Base-by-base conservation (phyloP, 2,888 invertebrate genomes). In the Pseudeuparius sepicola region DNA sequence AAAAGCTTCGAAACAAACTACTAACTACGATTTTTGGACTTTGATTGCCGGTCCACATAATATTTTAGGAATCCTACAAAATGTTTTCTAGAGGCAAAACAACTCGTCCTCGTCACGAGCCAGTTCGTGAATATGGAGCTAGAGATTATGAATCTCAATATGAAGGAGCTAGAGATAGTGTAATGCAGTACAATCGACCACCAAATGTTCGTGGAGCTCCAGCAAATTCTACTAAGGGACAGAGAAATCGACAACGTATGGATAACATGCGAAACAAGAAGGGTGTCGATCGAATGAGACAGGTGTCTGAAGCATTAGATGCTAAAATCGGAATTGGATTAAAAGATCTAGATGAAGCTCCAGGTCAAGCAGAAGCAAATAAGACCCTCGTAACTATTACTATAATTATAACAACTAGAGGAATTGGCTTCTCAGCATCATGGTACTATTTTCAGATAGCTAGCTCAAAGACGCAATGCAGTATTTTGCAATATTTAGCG, bases 291-390 rank as follows among this genome's bases (percentile, higher is more conserved):
- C 7, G 9, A 20, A 20, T 20, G 20, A 7, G 9, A 20, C 7
- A 20, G 9, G 7, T 20, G 9, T 20, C 20, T 7, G 20, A 7
- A 20, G 7, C 7, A 7, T 9, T 20, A 20, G 20, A 20, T 20
- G 20, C 20, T 20, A 20, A 20, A 9, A 20, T 20, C 20, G 20
- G 20, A 7, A 9, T 20, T 9, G 20, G 20, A 20, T 7, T 20
- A 9, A 20, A 20, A 20, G 20, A 20, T 7, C 7, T 20, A 20
- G 20, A 20, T 7, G 20, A 20, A 20, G 20, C 20, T 20, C 20
- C 9, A 20, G 7, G 9, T 7, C 20, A 20, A 9, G 9, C 9
- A 7, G 20, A 20, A 9, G 20, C 20, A 20, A 20, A 20, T 9
- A 20, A 20, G 20, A 20, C 20, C 20, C 9, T 20, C 20, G 9